Percentiles rank a stretch among this genome's conserved stretches.
Conservation (phyloP, 2,888 invertebrate species). For the Tromatobia lineatoria region DNA sequence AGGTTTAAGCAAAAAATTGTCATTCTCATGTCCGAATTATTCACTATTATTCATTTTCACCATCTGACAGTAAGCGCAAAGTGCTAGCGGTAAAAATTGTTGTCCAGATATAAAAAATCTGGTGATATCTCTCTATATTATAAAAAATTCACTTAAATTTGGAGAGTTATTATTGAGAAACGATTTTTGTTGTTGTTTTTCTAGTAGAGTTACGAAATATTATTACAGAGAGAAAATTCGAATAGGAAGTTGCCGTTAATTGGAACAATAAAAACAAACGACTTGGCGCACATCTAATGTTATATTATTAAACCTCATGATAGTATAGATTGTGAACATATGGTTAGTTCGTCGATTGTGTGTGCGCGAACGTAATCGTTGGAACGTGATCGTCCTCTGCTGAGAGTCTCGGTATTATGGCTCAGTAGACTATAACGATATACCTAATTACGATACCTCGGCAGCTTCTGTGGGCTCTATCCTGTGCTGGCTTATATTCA, state of each 20-base stretch:
- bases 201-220: not conserved
- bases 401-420: not conserved
- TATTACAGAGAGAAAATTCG: not conserved
- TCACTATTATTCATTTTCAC: too few relatives aligned
- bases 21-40: too few relatives aligned
- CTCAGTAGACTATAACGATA: conserved; percentile 48
- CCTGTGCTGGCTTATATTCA: conserved; percentile 20
- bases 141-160: too few relatives aligned
- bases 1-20: too few relatives aligned
- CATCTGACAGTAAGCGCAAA: too few relatives aligned
- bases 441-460: conserved; percentile 55
- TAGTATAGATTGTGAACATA: conserved; percentile 11
- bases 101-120: too few relatives aligned
- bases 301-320: conserved; percentile 1
- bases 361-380: not conserved
- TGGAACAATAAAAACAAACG: not conserved
- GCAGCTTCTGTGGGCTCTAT: conserved; percentile 10
- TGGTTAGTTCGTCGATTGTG: not conserved
- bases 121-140: too few relatives aligned
- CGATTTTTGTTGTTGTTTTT: too few relatives aligned
- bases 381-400: not conserved
- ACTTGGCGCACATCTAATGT: not conserved
- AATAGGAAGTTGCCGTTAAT: not conserved
- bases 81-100: too few relatives aligned
- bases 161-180: too few relatives aligned